A percentile compares a stretch with the other conserved stretches of the same genome.
phyloP scores from a whole-genome alignment of 2,113 vertebrate genomes.

The Corvus moneduloides region DNA sequence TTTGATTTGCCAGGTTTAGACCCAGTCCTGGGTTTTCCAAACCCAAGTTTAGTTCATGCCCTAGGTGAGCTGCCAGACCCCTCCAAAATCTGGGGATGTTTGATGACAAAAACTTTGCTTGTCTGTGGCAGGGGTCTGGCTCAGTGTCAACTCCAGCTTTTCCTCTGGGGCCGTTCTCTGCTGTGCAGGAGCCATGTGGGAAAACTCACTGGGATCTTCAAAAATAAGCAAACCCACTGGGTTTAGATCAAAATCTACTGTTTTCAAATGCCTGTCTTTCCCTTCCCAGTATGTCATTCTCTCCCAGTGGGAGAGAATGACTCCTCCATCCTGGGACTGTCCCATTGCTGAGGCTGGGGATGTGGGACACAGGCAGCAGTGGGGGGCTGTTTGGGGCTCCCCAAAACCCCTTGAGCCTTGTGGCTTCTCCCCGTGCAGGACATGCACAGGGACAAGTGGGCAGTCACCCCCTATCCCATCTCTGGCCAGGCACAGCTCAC shows the following conservation, averaged over 20 bases:
- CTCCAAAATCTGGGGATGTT: not conserved
- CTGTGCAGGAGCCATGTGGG: not conserved
- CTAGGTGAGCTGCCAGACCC: not conserved
- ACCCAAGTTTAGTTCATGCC: not conserved
- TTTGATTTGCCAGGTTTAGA: not conserved
- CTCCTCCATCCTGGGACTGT: not conserved
- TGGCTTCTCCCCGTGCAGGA: not conserved
- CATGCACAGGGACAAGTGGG: rapidly evolving
- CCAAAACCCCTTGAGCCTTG: rapidly evolving
- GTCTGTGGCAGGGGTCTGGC: not conserved
- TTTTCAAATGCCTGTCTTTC: not conserved
- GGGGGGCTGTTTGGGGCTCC: not conserved
- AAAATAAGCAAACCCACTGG: not conserved
- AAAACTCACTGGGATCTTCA: not conserved
- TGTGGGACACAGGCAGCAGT: not conserved
- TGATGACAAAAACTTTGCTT: not conserved
- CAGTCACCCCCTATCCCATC: rapidly evolving
- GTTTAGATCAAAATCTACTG: not conserved
- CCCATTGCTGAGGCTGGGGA: not conserved
- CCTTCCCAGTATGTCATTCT: not conserved
- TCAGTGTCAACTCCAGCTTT: not conserved
- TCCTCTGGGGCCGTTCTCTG: not conserved
- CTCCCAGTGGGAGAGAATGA: not conserved
- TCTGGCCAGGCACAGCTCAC: not conserved
- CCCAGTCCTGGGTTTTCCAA: not conserved